Percentiles rank a stretch among this genome's conserved stretches.
These are phyloP conservation scores for Tragelaphus scriptus DNA, from an alignment of 2,113 vertebrate genomes.

Conservation along the genomic window DNA sequence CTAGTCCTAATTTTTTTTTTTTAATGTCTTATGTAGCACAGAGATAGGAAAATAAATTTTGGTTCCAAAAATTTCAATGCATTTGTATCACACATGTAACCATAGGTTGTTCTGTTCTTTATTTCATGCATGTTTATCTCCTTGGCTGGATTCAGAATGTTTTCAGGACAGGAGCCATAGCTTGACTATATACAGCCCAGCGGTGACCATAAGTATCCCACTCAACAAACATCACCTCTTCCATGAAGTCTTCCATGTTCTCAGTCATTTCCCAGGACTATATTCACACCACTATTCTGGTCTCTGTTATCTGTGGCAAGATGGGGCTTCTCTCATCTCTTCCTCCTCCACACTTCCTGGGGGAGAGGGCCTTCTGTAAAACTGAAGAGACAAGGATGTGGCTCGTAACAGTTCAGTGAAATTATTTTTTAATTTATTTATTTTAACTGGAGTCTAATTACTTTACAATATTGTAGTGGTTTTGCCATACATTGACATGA, in stretches of 20 bases:
- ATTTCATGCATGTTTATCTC: background rate
- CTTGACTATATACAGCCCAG: background rate
- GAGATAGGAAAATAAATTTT: background rate
- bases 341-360: background rate
- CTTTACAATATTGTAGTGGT: background rate
- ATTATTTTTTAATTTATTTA: background rate
- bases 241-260: background rate
- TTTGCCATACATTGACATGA: background rate
- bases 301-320: background rate
- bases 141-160: background rate
- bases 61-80: background rate
- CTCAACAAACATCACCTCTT: background rate
- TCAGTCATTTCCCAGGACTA: background rate
- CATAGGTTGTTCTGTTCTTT: background rate
- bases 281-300: background rate
- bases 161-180: background rate
- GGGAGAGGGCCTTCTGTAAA: background rate
- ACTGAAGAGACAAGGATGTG: background rate
- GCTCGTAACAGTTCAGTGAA: background rate
- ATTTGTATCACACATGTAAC: background rate
- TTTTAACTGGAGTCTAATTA: background rate
- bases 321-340: background rate
- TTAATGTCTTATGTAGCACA: background rate
- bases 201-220: background rate
- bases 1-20: background rate